A percentile compares a stretch with the other conserved stretches of the same genome.
Conservation (phyloP, 1,140 invertebrate genomes). For the Ditylenchus dipsaci region DNA sequence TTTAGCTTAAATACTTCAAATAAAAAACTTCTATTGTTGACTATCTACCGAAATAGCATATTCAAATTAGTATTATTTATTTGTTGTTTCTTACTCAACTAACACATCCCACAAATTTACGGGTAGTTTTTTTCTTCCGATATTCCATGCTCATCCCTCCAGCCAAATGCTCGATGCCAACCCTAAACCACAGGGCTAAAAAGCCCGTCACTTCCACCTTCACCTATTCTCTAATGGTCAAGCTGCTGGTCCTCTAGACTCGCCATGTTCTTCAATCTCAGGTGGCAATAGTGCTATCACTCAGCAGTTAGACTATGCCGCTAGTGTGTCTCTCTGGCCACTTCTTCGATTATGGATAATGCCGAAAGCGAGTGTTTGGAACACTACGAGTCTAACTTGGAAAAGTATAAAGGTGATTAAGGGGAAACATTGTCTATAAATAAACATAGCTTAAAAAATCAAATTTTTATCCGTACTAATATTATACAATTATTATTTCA, state of each 20-base stretch:
- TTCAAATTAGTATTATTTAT: no score
- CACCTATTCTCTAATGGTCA: not conserved
- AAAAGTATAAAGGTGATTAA: conserved; percentile 44
- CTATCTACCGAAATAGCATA: no score
- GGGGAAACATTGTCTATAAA: not conserved
- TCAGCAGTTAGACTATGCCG: conserved; percentile 19
- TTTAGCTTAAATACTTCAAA: no score
- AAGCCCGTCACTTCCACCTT: not conserved
- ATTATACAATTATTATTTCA: conserved; percentile 21
- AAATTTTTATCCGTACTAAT: no score
- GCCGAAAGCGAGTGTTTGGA: conserved; percentile 44
- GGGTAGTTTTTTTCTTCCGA: not conserved
- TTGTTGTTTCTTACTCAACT: no score
- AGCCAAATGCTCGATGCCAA: not conserved
- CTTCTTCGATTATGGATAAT: conserved; percentile 19
- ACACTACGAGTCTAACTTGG: conserved; percentile 44
- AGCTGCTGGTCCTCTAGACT: not conserved
- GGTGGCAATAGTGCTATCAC: not conserved
- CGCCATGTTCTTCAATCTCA: not conserved
- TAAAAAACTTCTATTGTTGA: no score
- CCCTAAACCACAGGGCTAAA: not conserved
- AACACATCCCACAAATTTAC: no score
- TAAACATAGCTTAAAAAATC: no score
- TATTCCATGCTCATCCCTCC: not conserved
- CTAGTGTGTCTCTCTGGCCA: conserved; percentile 13